Base-by-base conservation (phyloP, 2,797 vertebrate genomes). In the Crenichthys baileyi region DNA sequence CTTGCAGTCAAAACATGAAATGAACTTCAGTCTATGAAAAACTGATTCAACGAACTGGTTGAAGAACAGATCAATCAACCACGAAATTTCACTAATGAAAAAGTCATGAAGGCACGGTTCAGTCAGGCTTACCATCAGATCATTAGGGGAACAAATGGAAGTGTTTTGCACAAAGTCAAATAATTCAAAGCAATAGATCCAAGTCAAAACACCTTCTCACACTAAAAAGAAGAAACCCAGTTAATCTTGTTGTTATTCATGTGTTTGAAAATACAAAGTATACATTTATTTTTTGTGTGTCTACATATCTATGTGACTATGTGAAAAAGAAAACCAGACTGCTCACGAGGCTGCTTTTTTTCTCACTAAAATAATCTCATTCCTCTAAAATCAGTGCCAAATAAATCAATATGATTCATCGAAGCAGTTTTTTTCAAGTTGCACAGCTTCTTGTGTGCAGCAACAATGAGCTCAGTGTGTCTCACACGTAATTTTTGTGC, bases 211-310 rank as follows among this genome's bases (percentile, higher is more conserved):
- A 85, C 50, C 60, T 75, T 65, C 44, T 68, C 58, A 85, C 11
- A 29, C 46, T 68, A 12, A 75, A 36, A 50, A 79, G 61, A 73
- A 74, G 78, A 77, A 83, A 89, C 76, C 89, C 94, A 94, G 91
- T 92, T 94, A 91, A 92, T 82, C 87, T 83, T 84, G 87, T 72
- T 87, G 83, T 92, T 82, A 91, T 92, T 88, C 94, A 83, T 93
- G 89, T 93, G 80, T 88, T 88, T 92, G 86, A 88, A 90, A 95
- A 94, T 93, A 90, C 91, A 79, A 86, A 74, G 51, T 76, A 4
- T 84, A 84, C 82, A 53, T 87, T n/a, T 0, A 67, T 88, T 82
- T 92, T 84, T 79, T 81, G 82, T 90, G 76, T 91, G 72, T 90
- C 55, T 48, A 48, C 39, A 68, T 44, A 68, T 68, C 77, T 55